Evolutionary conservation across 2,888 invertebrate species (phyloP), one percentile per base, ranked within the genome.

Genomic region (Kryphioiulus occultus): DNA sequence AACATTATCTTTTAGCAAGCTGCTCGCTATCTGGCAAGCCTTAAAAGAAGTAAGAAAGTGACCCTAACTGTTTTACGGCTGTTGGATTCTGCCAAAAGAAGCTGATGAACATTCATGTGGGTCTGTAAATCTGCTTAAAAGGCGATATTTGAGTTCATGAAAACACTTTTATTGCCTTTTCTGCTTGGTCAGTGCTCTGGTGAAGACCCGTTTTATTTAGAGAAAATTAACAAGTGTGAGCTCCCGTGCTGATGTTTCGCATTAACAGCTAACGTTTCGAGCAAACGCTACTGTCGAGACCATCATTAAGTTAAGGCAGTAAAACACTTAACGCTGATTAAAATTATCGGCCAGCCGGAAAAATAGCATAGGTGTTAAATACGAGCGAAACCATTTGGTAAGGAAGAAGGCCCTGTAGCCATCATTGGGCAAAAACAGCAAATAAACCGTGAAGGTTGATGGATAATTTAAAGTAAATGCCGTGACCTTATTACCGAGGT

Each of bases 101-200:
- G 78, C 30, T 30, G 78, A 78, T 78, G 78, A 78, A 78, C 78
- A 78, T 78, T 78, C 78, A 78, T 78, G 78, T 30, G 78, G 78
- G 78, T 78, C 78, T 78, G 78, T 78, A 78, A 78, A 78, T 78
- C 78, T 78, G 78, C 78, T 78, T 78, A 78, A 78, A 78, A 78
- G 78, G 78, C 78, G 78, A 78, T 78, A 78, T 78, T 78, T 30
- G 30, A 78, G 78, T 78, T 78, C 78, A 78, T 78, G 78, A 78
- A 78, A 78, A 15, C 78, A 78, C 30, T 78, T 78, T 78, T 78
- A 78, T 78, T 78, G 78, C 78, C 78, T 30, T 78, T 78, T 15
- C 78, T 78, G 26, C 30, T 78, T 30, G 78, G 78, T 78, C 78
- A 78, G 9, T 78, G 78, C 26, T 15, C 30, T 78, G 30, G 78